Percentiles rank a stretch among this genome's conserved stretches.
Conservation (phyloP, 23 tunicate genomes). For the Aplidium turbinatum region DNA sequence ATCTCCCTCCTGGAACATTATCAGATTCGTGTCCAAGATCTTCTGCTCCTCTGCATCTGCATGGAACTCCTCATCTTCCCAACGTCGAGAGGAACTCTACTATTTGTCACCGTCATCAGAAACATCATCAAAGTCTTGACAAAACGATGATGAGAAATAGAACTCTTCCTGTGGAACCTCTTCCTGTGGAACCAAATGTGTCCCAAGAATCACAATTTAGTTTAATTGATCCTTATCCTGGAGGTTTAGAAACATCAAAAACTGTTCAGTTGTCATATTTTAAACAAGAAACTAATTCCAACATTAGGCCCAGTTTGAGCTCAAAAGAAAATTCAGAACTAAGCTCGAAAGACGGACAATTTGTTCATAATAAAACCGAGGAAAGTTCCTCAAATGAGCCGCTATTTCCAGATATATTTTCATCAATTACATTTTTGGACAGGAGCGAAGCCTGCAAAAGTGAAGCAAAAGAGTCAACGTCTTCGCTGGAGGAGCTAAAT, state of each 20-base stretch:
- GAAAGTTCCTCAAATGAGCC: slow-evolving; percentile 26
- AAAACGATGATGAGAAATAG: background rate
- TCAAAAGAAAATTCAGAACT: too few species aligned
- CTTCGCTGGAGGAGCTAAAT: background rate
- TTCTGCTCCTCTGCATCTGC: slow-evolving; percentile 41
- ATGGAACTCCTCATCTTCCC: slow-evolving; percentile 34
- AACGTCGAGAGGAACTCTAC: slow-evolving; percentile 1
- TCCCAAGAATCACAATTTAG: too few species aligned
- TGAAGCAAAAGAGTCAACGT: background rate
- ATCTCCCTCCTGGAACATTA: background rate
- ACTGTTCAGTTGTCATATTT: too few species aligned
- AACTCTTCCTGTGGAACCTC: background rate
- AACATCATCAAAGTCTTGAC: background rate
- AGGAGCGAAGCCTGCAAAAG: slow-evolving; percentile 1
- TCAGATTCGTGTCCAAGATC: slow-evolving; percentile 10
- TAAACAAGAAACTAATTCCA: too few species aligned
- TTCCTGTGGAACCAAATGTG: too few species aligned
- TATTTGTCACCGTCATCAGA: background rate
- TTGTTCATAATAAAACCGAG: too few species aligned
- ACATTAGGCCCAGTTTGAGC: too few species aligned
- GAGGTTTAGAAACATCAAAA: too few species aligned
- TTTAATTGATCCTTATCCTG: too few species aligned
- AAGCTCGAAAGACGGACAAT: too few species aligned
- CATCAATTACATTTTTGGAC: slow-evolving; percentile 1
- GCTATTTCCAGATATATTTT: slow-evolving; percentile 38